These are phyloP conservation scores for Ceramica pisi DNA, from an alignment of 2,888 invertebrate genomes.

Conservation along the genomic window DNA sequence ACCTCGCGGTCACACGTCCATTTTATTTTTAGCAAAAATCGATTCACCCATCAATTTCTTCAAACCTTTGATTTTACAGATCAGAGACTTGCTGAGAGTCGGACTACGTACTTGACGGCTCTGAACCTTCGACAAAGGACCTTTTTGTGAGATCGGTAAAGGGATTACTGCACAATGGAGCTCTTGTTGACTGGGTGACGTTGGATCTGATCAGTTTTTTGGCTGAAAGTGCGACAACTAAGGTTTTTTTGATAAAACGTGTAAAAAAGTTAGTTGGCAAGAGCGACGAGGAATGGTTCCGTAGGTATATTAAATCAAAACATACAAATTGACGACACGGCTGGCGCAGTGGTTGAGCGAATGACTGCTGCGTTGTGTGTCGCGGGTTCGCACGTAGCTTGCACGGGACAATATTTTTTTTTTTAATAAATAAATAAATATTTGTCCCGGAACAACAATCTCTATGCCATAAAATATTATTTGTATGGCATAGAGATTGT, in stretches of 20 bases:
- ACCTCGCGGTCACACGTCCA: not conserved
- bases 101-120: conserved; percentile 32
- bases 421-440: too few species aligned
- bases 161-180: conserved; percentile 62
- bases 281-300: not conserved
- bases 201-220: conserved; percentile 57
- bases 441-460: too few species aligned
- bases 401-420: too few species aligned
- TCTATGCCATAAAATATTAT: too few species aligned
- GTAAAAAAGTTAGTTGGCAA: not conserved
- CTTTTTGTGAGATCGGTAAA: conserved; percentile 53
- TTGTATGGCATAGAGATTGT: too few species aligned
- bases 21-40: conserved; percentile 28
- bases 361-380: too few species aligned
- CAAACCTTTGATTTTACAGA: conserved; percentile 56
- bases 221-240: conserved; percentile 34
- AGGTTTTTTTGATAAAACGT: conserved; percentile 36
- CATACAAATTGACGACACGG: too few species aligned
- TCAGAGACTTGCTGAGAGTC: conserved; percentile 31
- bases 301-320: not conserved
- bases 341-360: too few species aligned
- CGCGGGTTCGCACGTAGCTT: too few species aligned
- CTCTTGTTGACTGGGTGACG: conserved; percentile 38
- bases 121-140: conserved; percentile 36
- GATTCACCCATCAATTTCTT: conserved; percentile 1